These are phyloP conservation scores for Hanleya hanleyi DNA, from an alignment of 2,888 invertebrate genomes.

Conservation along the genomic window DNA sequence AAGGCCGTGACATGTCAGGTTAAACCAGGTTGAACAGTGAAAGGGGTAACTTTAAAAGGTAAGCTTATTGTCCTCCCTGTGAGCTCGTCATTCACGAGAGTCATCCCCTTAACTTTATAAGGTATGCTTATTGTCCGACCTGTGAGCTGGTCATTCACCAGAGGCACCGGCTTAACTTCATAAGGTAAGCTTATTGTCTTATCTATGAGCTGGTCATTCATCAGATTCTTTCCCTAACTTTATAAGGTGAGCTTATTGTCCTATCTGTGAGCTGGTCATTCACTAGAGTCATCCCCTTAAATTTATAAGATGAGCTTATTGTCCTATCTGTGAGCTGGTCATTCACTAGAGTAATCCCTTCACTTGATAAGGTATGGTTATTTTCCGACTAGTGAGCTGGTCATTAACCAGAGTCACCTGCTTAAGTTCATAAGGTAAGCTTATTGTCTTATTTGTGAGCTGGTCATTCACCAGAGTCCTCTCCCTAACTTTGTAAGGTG, in stretches of 20 bases:
- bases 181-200: slow-evolving; percentile 80
- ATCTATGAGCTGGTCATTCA: slow-evolving; percentile 98
- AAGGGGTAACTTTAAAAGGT: slow-evolving; percentile 79
- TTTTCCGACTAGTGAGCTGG: too few species aligned
- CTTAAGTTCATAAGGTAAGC: slow-evolving; percentile 82
- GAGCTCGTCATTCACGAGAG: too few species aligned
- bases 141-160: background rate
- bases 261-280: too few species aligned
- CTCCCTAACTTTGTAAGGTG: slow-evolving; percentile 9
- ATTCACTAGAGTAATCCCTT: background rate
- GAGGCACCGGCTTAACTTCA: background rate
- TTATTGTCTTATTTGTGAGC: too few species aligned
- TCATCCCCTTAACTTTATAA: too few species aligned
- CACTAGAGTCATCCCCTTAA: too few species aligned
- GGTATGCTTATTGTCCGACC: too few species aligned
- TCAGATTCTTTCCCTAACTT: slow-evolving; percentile 98
- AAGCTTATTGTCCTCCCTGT: too few species aligned
- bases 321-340: background rate
- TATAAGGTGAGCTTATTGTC: slow-evolving; percentile 85
- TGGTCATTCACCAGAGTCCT: background rate
- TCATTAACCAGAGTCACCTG: background rate
- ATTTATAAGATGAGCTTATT: too few species aligned
- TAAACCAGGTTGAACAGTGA: too few species aligned
- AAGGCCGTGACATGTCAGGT: too few species aligned
- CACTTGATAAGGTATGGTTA: too few species aligned